A percentile compares a stretch with the other conserved stretches of the same genome.
Evolutionary conservation across 1,140 invertebrate genomes (phyloP).

Genomic region (Leucophenga varia): DNA sequence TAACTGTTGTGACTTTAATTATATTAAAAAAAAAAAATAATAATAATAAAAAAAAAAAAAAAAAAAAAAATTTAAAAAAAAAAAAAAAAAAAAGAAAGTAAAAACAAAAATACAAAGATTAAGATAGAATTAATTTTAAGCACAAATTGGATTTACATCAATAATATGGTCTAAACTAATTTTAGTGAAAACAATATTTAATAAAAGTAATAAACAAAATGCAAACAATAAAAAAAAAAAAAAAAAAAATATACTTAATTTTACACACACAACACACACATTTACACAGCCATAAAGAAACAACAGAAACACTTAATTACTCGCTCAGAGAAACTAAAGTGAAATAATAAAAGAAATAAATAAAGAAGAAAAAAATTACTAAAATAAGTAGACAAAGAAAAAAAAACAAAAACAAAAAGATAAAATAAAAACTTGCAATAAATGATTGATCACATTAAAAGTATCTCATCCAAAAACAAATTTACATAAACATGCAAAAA

Average conservation of each 20-base stretch:
- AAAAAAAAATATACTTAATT: not conserved
- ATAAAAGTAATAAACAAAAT: conserved; percentile 3
- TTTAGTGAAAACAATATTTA: conserved; percentile 26
- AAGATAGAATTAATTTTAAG: too few species aligned
- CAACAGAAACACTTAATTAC: not conserved
- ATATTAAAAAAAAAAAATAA: conserved; percentile 17
- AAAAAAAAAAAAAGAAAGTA: conserved; percentile 3
- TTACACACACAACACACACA: not conserved
- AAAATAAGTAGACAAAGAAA: too few species aligned
- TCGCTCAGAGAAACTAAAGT: not conserved
- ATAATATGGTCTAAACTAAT: conserved; percentile 34
- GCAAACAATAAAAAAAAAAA: not conserved
- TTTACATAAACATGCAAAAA: too few species aligned
- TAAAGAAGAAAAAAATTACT: conserved; percentile 1
- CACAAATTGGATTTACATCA: conserved; percentile 10
- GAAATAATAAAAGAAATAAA: conserved; percentile 9
- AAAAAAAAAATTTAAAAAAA: conserved; percentile 9
- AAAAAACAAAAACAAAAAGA: not conserved
- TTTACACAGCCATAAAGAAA: too few species aligned
- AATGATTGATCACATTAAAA: too few species aligned
- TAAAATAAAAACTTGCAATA: conserved; percentile 4
- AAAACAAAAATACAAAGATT: not conserved
- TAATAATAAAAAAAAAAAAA: conserved; percentile 4
- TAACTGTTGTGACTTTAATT: conserved; percentile 42
- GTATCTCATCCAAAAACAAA: too few species aligned